These are phyloP conservation scores for Ruditapes philippinarum DNA, from an alignment of 1,140 invertebrate genomes.

Conservation along the genomic window DNA sequence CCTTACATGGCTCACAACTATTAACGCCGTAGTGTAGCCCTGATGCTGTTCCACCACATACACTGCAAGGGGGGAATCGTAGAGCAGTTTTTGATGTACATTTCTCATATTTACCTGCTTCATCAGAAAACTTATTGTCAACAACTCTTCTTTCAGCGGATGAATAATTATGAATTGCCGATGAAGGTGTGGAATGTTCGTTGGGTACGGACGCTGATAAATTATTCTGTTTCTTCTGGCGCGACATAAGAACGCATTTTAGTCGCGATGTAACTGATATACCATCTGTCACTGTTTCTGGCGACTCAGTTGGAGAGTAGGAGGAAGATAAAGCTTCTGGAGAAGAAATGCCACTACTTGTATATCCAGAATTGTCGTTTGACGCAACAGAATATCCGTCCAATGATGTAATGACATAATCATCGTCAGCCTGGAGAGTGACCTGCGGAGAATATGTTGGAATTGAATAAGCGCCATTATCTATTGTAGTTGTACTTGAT, in stretches of 20 bases:
- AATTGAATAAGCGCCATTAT: not conserved
- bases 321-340: not conserved
- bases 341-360: not conserved
- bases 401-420: not conserved
- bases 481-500: not conserved
- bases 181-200: not conserved
- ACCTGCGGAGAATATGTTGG: not conserved
- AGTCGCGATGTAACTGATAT: not conserved
- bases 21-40: conserved; percentile 88
- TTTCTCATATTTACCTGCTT: not conserved
- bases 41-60: conserved; percentile 87
- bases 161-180: not conserved
- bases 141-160: not conserved
- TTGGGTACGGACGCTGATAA: not conserved
- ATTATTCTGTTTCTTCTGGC: not conserved
- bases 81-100: conserved; percentile 18
- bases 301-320: not conserved
- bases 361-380: not conserved
- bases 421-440: not conserved
- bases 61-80: conserved; percentile 82
- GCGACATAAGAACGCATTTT: conserved; percentile 44
- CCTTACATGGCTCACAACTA: conserved; percentile 88
- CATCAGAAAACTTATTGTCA: too few relatives aligned
- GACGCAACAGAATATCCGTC: not conserved
- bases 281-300: not conserved